Base-by-base conservation (phyloP, 2,888 invertebrate genomes). In the Eristalis intricaria region DNA sequence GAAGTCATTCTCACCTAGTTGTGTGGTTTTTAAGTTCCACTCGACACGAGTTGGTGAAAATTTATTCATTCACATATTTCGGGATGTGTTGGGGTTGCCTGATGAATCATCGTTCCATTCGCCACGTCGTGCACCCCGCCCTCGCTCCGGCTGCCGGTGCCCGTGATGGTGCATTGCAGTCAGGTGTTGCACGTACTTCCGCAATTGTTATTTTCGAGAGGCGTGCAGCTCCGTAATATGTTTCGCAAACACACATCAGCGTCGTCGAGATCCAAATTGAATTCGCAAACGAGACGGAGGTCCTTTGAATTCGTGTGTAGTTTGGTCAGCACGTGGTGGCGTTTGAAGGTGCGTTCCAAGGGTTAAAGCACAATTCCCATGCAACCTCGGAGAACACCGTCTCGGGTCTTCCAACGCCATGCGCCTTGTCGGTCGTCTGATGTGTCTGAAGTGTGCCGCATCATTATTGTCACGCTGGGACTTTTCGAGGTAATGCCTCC, bases 181-280 rank as follows among this genome's bases (percentile, higher is more conserved):
- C 87, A 87, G 87, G 87, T 87, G 87, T 84, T 76, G 87, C 87
- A 87, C 87, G 87, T 84, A 73, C 38, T 84, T 76, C 64, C 64
- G 80, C 71, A 80, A 66, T 73, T 35, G 87, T 87, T 87, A 76
- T 86, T 65, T 63, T n/a, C 76, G 71, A 66, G 71, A 58, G 66
- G 75, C 74, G 71, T 84, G 83, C 61, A 38, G 63, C 29, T 22
- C 69, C 38, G 78, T 79, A 83, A 71, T 76, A 68, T 60, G 66
- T 83, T 78, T 74, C 56, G 73, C 35, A 63, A 71, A 63, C 58
- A 69, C 40, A 69, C 40, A 60, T 1, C 40, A 60, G 32, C 23
- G 2, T 63, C 50, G 15, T 32, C 32, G 32, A 60, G 63, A 68
- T 73, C 38, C 50, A 87, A 84, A 87, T 87, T 84, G 68, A 80